Conservation (phyloP, 2,797 vertebrate genomes). For the Synanceia verrucosa region DNA sequence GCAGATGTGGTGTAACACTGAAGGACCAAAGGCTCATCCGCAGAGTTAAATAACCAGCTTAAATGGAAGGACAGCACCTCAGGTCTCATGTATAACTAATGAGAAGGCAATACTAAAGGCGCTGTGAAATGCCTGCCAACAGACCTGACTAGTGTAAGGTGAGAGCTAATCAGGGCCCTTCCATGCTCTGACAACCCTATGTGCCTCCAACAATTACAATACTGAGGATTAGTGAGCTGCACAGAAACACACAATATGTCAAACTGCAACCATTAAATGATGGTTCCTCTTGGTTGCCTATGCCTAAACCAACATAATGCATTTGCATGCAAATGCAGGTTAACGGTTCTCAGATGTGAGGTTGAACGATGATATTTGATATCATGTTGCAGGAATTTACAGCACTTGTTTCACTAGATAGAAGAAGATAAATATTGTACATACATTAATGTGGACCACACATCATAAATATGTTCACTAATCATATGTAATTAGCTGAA, state of each 20-base stretch:
- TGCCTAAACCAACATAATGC: conserved; percentile 48
- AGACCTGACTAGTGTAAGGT: conserved; percentile 58
- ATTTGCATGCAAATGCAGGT: conserved; percentile 70
- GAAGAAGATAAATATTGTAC: background rate
- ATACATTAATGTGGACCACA: too few species aligned
- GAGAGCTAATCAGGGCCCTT: conserved; percentile 69
- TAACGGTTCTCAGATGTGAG: conserved; percentile 27
- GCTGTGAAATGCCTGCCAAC: conserved; percentile 40
- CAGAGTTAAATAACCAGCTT: conserved; percentile 51
- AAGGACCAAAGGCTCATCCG: conserved; percentile 3
- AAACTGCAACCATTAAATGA: conserved; percentile 67
- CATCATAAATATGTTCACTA: too few species aligned
- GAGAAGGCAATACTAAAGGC: conserved; percentile 45
- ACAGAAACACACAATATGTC: conserved; percentile 63
- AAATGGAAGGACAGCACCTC: conserved; percentile 46
- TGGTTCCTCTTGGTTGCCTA: conserved; percentile 62
- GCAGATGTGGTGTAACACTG: conserved; percentile 1
- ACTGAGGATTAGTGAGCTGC: conserved; percentile 62
- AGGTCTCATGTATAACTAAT: conserved; percentile 55
- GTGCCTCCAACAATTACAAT: conserved; percentile 61
- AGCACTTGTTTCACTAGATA: conserved; percentile 22
- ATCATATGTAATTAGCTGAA: too few species aligned
- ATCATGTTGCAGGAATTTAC: conserved; percentile 24
- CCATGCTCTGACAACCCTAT: conserved; percentile 64
- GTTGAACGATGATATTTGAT: conserved; percentile 43